A percentile compares a stretch with the other conserved stretches of the same genome.
These are phyloP conservation scores for Chromoteleia sp. DNA, from an alignment of 2,888 invertebrate genomes.

Conservation along the genomic window DNA sequence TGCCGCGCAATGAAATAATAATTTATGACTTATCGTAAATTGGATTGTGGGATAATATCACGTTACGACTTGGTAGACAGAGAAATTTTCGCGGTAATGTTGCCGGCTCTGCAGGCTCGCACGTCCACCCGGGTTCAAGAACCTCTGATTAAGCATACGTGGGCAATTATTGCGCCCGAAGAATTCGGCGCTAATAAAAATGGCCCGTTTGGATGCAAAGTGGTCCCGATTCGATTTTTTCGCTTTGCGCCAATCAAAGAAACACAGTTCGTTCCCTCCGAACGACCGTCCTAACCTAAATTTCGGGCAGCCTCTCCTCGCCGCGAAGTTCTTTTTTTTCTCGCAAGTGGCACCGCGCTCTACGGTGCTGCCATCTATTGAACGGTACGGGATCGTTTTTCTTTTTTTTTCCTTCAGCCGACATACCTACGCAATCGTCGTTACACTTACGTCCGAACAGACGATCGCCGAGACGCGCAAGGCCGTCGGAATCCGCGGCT, in stretches of 20 bases:
- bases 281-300: constrained; percentile 1
- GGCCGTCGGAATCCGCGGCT: too few species aligned
- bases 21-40: constrained; percentile 50
- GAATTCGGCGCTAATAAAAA: constrained; percentile 51
- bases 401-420: too few species aligned
- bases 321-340: neutral
- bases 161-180: constrained; percentile 71
- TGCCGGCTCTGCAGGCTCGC: constrained; percentile 50
- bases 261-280: neutral
- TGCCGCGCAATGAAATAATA: constrained; percentile 43
- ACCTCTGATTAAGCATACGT: constrained; percentile 74
- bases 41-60: constrained; percentile 55
- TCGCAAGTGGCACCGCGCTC: neutral
- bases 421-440: constrained; percentile 11
- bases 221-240: constrained; percentile 5
- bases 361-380: neutral
- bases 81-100: constrained; percentile 71
- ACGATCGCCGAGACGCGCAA: too few species aligned
- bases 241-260: constrained; percentile 15
- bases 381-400: neutral
- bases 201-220: constrained; percentile 28
- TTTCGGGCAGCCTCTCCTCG: neutral
- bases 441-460: constrained; percentile 15
- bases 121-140: constrained; percentile 71
- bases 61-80: constrained; percentile 48